These are phyloP conservation scores for Sorex araneus DNA, from an alignment of 2,113 vertebrate genomes.

Conservation along the genomic window DNA sequence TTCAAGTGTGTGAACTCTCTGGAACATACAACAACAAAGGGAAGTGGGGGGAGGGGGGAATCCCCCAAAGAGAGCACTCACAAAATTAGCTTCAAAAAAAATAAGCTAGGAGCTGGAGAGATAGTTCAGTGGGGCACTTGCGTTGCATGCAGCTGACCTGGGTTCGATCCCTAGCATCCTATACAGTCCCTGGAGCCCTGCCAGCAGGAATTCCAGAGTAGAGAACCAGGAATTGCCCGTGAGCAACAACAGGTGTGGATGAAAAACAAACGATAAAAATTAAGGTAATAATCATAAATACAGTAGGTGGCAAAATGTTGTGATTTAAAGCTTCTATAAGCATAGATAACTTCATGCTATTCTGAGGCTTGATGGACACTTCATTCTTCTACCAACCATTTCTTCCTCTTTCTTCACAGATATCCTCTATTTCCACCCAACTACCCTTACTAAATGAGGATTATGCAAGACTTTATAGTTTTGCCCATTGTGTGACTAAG, in stretches of 20 bases:
- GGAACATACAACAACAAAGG: background rate
- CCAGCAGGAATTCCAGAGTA: no score
- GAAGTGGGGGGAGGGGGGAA: background rate
- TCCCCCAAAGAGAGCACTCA: background rate
- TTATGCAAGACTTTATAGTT: background rate
- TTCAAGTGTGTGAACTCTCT: no score
- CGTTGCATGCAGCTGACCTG: no score
- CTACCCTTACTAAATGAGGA: background rate
- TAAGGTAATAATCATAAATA: background rate
- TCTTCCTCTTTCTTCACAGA: background rate
- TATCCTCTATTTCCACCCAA: conserved; percentile 6
- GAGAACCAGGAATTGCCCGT: no score
- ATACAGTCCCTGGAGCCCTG: no score
- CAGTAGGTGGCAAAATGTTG: background rate
- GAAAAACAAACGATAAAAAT: background rate
- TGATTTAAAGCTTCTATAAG: conserved; percentile 20
- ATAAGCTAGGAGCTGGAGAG: no score
- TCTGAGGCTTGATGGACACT: conserved; percentile 34
- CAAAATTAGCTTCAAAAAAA: conserved; percentile 3
- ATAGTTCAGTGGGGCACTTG: no score
- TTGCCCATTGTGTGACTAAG: no score
- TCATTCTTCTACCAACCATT: conserved; percentile 32
- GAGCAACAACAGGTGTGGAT: no score
- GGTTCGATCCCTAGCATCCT: no score
- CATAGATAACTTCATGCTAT: conserved; percentile 49